A percentile compares a stretch with the other conserved stretches of the same genome.
phyloP scores from a whole-genome alignment of 2,113 vertebrate genomes.

The Ceratotherium simum region DNA sequence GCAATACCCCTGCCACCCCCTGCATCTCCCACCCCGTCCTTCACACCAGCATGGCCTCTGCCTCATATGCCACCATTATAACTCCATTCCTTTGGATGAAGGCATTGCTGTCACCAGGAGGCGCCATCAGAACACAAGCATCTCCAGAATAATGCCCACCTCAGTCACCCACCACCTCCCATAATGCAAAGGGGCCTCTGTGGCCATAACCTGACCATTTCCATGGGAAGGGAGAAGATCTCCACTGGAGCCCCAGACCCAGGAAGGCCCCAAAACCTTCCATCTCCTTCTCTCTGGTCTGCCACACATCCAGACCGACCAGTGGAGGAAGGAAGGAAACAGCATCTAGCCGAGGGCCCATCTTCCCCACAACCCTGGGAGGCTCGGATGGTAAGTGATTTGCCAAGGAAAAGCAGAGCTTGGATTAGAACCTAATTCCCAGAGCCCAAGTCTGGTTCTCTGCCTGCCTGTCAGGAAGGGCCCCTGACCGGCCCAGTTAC shows the following conservation, averaged over 20 bases:
- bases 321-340: not conserved
- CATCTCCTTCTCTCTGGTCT: not conserved
- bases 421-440: not conserved
- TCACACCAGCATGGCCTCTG: not conserved
- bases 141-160: accelerated
- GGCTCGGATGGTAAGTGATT: not conserved
- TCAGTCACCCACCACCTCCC: not conserved
- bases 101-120: not conserved
- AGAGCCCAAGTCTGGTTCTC: not conserved
- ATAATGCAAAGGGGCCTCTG: not conserved
- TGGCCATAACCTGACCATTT: not conserved
- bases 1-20: accelerated
- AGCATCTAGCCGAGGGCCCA: accelerated
- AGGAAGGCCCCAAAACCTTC: not conserved
- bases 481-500: not conserved
- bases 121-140: not conserved
- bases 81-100: not conserved
- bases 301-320: not conserved
- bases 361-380: not conserved
- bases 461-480: not conserved
- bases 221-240: not conserved
- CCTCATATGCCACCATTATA: not conserved
- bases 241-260: not conserved
- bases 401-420: not conserved
- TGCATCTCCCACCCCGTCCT: too few species aligned